These are phyloP conservation scores for Chiroxiphia lanceolata DNA, from an alignment of 2,797 vertebrate species.

Conservation along the genomic window DNA sequence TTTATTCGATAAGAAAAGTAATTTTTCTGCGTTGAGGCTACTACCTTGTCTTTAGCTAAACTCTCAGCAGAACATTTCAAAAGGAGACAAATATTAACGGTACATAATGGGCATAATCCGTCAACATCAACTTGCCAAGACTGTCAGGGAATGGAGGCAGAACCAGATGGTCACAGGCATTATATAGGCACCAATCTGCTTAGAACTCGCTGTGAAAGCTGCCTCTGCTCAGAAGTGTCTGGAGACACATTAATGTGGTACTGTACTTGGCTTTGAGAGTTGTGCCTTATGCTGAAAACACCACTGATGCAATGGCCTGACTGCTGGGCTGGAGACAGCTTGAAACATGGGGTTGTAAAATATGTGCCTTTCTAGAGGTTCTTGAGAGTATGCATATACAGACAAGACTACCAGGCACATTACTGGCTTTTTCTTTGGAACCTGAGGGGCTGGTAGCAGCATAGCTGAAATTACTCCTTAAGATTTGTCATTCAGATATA, in stretches of 20 bases:
- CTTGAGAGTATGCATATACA: not conserved
- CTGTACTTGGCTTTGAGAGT: fast-evolving
- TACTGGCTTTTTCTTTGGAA: not conserved
- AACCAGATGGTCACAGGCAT: not conserved
- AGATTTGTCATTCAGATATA: not conserved
- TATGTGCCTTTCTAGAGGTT: not conserved
- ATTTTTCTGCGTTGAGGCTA: not conserved
- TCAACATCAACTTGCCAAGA: not conserved
- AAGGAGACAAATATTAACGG: not conserved
- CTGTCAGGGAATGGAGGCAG: fast-evolving
- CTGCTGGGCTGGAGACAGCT: not conserved
- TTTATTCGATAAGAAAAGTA: not conserved
- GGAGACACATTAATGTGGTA: fast-evolving
- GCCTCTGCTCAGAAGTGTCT: not conserved
- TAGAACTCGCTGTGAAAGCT: not conserved
- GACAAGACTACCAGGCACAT: not conserved
- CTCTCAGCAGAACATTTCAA: not conserved
- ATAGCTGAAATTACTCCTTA: not conserved
- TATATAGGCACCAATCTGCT: not conserved
- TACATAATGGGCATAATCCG: not conserved
- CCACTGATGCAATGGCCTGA: not conserved
- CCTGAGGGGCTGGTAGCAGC: not conserved
- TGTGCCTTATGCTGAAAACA: not conserved
- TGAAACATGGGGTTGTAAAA: not conserved
- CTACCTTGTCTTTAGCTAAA: not conserved